Percentiles rank a stretch among this genome's conserved stretches.
These are phyloP conservation scores for Melitaea cinxia DNA, from an alignment of 1,140 invertebrate genomes.

Conservation along the genomic window DNA sequence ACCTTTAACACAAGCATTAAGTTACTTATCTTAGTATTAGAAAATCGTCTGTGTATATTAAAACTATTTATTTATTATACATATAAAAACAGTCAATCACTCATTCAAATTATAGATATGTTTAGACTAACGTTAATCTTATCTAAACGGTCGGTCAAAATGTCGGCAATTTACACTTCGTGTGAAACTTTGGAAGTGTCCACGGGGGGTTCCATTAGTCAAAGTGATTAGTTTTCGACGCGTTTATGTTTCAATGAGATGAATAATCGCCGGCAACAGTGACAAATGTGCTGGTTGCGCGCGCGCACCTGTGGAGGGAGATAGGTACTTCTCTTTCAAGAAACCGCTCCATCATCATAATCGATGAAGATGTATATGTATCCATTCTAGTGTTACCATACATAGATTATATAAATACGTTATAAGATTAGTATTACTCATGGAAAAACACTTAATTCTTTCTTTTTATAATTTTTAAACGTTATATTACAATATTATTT, in stretches of 20 bases:
- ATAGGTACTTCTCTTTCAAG: conserved; percentile 53
- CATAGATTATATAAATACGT: neutral
- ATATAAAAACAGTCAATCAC: neutral
- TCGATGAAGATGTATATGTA: conserved; percentile 78
- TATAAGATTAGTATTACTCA: too few relatives aligned
- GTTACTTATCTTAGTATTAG: too few relatives aligned
- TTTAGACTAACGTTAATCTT: conserved; percentile 5
- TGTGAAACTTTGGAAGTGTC: conserved; percentile 75
- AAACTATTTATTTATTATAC: too few relatives aligned
- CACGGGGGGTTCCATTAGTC: conserved; percentile 79
- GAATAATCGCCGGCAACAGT: conserved; percentile 77
- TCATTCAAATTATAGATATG: neutral
- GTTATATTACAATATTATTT: too few relatives aligned
- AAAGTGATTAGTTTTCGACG: conserved; percentile 77
- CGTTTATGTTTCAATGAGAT: conserved; percentile 81
- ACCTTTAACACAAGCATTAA: too few relatives aligned
- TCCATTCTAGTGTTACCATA: conserved; percentile 55
- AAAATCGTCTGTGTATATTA: neutral
- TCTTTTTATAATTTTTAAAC: too few relatives aligned
- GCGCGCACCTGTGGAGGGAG: conserved; percentile 62
- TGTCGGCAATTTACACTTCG: conserved; percentile 29
- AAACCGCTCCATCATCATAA: conserved; percentile 72
- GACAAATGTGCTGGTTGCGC: conserved; percentile 71
- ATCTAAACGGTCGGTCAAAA: conserved; percentile 2
- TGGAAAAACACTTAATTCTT: too few relatives aligned